Base-by-base conservation (phyloP, 2,888 invertebrate genomes). In the Lepeophtheirus nordmannii region DNA sequence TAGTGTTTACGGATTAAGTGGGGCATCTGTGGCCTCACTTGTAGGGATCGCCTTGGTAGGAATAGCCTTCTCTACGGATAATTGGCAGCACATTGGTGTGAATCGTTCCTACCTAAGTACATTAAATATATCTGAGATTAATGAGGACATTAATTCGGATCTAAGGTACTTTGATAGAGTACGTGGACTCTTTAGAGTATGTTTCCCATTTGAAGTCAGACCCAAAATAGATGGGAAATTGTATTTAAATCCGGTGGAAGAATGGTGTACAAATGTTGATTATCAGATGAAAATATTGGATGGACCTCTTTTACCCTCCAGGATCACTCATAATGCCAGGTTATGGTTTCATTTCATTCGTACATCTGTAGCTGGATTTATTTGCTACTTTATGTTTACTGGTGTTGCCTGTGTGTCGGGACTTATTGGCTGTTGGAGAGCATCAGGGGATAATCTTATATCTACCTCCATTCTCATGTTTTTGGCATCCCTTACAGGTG, bases 71-170 rank as follows among this genome's bases (percentile, higher is more conserved):
- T 86, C 90, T 72, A 92, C 93, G 75, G 93, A 94, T 80, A 93
- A 93, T 82, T 94, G 94, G 94, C 82, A 90, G 74, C 88, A 88
- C 76, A 87, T 90, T 73, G 89, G 90, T 80, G 93, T 94, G 72
- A 86, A 87, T 77, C 83, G 91, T 75, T 83, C 62, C n/a, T 41
- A 20, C 20, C 20, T 62, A 20, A n/a, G 17, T 20, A 20, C n/a
- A 10, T 11, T 62, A 39, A 46, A 46, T 17, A 17, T n/a, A 3
- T 46, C 53, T 8, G n/a, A n/a, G n/a, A 17, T 46, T 14, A 17
- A 46, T 14, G 41, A 62, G 41, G 10, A 41, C 40, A 39, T 62
- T 5, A 5, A 62, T 17, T 20, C 20, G 14, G 62, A 62, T 39
- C 20, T 62, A 17, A 41, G 41, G 62, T 62, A 62, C 62, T 62